Conservation (phyloP, 1,140 invertebrate genomes). For the Achroia grisella region DNA sequence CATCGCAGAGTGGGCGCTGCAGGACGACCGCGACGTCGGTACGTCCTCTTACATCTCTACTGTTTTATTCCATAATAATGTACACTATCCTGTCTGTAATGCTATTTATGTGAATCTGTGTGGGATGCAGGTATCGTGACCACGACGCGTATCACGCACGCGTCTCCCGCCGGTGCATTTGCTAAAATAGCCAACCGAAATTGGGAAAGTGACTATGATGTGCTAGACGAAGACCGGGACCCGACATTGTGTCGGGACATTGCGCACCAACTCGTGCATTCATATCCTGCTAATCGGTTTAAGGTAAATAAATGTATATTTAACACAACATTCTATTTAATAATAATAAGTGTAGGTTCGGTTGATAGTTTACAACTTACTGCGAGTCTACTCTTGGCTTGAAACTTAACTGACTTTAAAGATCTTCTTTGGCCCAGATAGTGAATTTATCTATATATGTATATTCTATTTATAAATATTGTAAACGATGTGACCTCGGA, state of each 20-base stretch:
- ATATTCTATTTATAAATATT: too few species aligned
- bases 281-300: constrained; percentile 75
- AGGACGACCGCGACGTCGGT: constrained; percentile 73
- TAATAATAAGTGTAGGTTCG: too few species aligned
- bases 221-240: neutral
- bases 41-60: too few species aligned
- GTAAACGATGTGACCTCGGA: too few species aligned
- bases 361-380: too few species aligned
- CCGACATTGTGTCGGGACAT: constrained; percentile 75
- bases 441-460: too few species aligned
- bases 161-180: constrained; percentile 26
- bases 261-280: constrained; percentile 80
- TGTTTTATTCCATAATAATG: too few species aligned
- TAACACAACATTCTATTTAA: too few species aligned
- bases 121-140: constrained; percentile 78
- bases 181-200: constrained; percentile 22
- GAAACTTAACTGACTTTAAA: too few species aligned
- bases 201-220: constrained; percentile 25
- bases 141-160: constrained; percentile 82
- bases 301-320: constrained; percentile 71
- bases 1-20: constrained; percentile 79
- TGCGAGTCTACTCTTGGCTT: too few species aligned
- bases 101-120: neutral
- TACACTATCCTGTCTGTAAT: too few species aligned
- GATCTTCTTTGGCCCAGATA: too few species aligned